Evolutionary conservation across 2,797 vertebrate species (phyloP).

Genomic region (Gymnodraco acuticeps): DNA sequence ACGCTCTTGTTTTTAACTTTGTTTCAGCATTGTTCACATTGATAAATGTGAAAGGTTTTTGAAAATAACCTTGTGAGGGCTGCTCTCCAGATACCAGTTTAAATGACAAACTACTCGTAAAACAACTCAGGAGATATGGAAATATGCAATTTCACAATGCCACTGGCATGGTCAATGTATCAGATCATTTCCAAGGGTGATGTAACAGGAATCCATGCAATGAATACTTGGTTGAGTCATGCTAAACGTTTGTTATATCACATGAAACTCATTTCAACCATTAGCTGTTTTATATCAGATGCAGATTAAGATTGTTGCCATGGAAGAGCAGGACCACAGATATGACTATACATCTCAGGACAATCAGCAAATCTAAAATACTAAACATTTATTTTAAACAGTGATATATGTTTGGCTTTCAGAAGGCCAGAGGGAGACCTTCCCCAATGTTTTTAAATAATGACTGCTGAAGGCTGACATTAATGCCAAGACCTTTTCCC

Average conservation of each 20-base stretch:
- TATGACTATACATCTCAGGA: conserved; percentile 1
- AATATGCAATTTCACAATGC: conserved; percentile 39
- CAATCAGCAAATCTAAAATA: conserved; percentile 26
- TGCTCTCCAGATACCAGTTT: conserved; percentile 20
- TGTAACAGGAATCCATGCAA: conserved; percentile 21
- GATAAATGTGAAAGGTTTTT: conserved; percentile 48
- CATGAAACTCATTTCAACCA: conserved; percentile 20
- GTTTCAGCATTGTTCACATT: conserved; percentile 45
- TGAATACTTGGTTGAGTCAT: conserved; percentile 20
- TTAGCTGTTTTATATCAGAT: conserved; percentile 23
- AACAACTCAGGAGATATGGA: conserved; percentile 15
- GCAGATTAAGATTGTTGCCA: conserved; percentile 11
- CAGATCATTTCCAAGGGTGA: conserved; percentile 27
- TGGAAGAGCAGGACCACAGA: background rate
- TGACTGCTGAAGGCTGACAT: conserved; percentile 36
- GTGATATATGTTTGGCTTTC: conserved; percentile 25
- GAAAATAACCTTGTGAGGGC: conserved; percentile 31
- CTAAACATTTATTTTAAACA: background rate
- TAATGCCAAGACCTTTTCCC: conserved; percentile 50
- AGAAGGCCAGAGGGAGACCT: conserved; percentile 6
- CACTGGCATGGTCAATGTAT: conserved; percentile 35
- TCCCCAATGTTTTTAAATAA: conserved; percentile 35
- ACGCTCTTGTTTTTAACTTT: conserved; percentile 41
- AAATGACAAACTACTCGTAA: conserved; percentile 49
- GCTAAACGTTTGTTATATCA: conserved; percentile 26